These are phyloP conservation scores for Chymomyza amoena DNA, from an alignment of 2,888 invertebrate genomes.

Conservation along the genomic window DNA sequence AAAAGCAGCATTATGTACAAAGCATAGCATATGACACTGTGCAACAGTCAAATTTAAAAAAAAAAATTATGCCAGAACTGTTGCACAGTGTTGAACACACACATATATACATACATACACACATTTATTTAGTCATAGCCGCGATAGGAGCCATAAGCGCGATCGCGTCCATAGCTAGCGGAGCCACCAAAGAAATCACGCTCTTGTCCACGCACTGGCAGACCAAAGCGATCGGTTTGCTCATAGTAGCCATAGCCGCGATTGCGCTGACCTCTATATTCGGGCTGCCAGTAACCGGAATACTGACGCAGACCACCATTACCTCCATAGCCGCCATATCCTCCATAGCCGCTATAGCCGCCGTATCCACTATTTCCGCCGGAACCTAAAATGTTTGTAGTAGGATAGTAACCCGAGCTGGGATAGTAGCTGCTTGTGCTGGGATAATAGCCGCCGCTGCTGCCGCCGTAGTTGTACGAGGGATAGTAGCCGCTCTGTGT, in stretches of 20 bases:
- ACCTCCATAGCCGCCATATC: constrained; percentile 82
- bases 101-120: not conserved
- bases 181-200: not conserved
- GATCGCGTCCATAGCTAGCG: constrained; percentile 24
- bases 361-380: constrained; percentile 24
- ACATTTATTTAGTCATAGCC: constrained; percentile 62
- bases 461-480: constrained; percentile 19
- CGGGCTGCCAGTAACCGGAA: constrained; percentile 81
- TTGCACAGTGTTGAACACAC: not conserved
- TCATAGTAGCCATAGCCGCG: constrained; percentile 82
- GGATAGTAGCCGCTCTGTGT: constrained; percentile 21
- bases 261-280: constrained; percentile 81
- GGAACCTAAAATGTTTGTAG: constrained; percentile 75
- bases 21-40: constrained; percentile 4
- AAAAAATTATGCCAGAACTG: not conserved
- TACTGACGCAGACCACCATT: constrained; percentile 82
- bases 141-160: constrained; percentile 25
- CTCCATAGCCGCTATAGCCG: constrained; percentile 70
- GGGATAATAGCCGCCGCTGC: constrained; percentile 24
- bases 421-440: constrained; percentile 30
- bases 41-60: not conserved
- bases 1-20: constrained; percentile 15
- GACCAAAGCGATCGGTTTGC: constrained; percentile 74
- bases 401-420: constrained; percentile 55
- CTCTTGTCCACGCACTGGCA: constrained; percentile 49